Conservation (phyloP, 2,113 vertebrate genomes). For the Mormoops blainvillei region DNA sequence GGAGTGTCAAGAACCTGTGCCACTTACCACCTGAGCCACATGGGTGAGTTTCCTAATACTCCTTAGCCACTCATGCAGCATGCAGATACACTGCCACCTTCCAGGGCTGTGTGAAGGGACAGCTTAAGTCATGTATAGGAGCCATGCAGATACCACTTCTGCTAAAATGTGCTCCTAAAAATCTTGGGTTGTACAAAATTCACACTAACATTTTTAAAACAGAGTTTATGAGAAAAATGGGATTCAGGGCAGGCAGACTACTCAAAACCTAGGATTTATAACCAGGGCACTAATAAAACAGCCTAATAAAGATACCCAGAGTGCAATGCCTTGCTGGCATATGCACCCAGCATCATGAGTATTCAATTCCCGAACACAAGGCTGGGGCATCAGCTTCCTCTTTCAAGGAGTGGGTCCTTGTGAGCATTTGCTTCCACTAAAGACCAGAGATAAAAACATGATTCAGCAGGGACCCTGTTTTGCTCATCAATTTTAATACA, state of each 20-base stretch:
- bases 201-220: not conserved
- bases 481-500: not conserved
- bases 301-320: not conserved
- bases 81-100: accelerated
- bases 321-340: not conserved
- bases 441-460: not conserved
- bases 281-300: not conserved
- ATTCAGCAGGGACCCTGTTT: not conserved
- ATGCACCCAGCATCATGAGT: not conserved
- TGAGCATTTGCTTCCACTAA: not conserved
- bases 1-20: not conserved
- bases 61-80: not conserved
- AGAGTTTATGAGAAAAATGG: not conserved
- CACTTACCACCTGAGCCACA: not conserved
- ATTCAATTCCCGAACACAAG: accelerated
- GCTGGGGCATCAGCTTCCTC: not conserved
- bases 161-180: not conserved
- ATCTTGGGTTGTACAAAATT: not conserved
- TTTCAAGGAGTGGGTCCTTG: not conserved
- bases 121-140: not conserved
- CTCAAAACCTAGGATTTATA: not conserved
- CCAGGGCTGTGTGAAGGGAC: not conserved
- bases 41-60: accelerated
- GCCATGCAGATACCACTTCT: not conserved
- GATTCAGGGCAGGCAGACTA: not conserved